Percentiles rank a stretch among this genome's conserved stretches.
phyloP scores from a whole-genome alignment of 2,113 vertebrate species.

The Dascyllus trimaculatus region DNA sequence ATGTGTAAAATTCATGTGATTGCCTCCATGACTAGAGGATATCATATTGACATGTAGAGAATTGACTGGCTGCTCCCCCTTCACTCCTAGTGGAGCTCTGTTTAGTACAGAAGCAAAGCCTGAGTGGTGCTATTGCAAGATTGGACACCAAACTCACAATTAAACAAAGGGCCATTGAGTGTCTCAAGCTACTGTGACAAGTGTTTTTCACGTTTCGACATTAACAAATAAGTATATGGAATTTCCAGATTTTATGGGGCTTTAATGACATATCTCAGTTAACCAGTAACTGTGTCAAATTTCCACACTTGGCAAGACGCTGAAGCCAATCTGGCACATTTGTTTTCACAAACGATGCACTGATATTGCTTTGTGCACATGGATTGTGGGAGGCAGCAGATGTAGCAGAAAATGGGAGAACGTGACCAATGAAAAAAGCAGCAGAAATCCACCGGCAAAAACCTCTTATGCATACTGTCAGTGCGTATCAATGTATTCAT shows the following conservation, averaged over 20 bases:
- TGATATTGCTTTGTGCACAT: background rate
- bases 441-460: background rate
- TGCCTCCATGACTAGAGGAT: background rate
- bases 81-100: background rate
- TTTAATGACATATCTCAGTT: background rate
- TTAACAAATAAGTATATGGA: background rate
- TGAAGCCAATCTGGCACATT: background rate
- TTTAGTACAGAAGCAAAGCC: constrained; percentile 2
- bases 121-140: background rate
- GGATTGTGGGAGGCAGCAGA: background rate
- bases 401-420: background rate
- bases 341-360: background rate
- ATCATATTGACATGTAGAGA: background rate
- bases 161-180: background rate
- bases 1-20: background rate
- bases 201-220: background rate
- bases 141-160: background rate
- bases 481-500: background rate
- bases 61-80: background rate
- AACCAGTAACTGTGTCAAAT: background rate
- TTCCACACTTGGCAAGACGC: background rate
- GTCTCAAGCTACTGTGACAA: background rate
- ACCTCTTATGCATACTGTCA: background rate
- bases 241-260: background rate
- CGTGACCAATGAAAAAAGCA: background rate